Evolutionary conservation across 2,113 vertebrate genomes (phyloP).

Genomic region (Centropus unirufus): DNA sequence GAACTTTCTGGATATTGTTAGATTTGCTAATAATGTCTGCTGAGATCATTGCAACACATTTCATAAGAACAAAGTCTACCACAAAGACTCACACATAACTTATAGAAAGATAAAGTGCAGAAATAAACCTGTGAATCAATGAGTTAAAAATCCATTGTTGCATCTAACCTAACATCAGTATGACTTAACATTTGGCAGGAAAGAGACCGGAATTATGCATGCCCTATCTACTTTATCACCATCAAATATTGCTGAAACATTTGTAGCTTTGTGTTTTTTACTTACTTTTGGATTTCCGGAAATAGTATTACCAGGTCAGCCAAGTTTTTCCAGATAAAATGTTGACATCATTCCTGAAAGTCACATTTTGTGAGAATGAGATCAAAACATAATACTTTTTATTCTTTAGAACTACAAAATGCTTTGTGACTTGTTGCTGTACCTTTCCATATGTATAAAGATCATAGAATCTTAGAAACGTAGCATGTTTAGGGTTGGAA

Average conservation of each 20-base stretch:
- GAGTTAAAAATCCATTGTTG: neutral
- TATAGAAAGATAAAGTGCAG: neutral
- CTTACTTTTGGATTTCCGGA: conserved; percentile 8
- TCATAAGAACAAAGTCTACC: neutral
- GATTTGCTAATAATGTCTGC: neutral
- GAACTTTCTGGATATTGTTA: neutral
- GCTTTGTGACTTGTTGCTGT: neutral
- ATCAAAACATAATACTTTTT: neutral
- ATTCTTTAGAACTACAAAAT: neutral
- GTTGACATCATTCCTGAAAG: neutral
- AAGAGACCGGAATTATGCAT: neutral
- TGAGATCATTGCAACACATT: fast-evolving
- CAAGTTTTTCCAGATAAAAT: neutral
- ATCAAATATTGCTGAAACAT: neutral
- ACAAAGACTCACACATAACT: neutral
- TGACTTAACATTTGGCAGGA: conserved; percentile 31
- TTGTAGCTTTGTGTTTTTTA: neutral
- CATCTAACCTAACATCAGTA: neutral
- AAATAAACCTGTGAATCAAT: neutral
- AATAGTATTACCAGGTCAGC: conserved; percentile 2
- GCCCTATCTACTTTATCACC: neutral
- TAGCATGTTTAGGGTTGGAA: too few relatives aligned
- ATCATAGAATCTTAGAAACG: too few relatives aligned
- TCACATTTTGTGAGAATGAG: neutral
- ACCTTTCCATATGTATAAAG: neutral